Base-by-base conservation (phyloP, 2,888 invertebrate genomes). In the Neoitamus cyanurus region DNA sequence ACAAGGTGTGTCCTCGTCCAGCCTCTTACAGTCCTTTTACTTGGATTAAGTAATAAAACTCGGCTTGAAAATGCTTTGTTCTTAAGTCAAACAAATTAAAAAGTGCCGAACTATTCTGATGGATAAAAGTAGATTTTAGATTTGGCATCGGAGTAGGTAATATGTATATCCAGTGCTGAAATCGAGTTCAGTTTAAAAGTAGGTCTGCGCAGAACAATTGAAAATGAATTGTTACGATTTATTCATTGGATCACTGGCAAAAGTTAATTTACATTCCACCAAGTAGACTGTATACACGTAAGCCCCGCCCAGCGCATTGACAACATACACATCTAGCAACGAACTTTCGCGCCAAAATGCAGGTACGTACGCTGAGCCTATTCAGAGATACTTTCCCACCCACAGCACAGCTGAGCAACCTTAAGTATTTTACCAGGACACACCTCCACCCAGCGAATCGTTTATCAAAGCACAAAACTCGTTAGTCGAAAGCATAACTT, bases 391-490 rank as follows among this genome's bases (percentile, higher is more conserved):
- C 15, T 20, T 48, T 58, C 58, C 58, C 58, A 58, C 58, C 58
- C 58, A 58, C 25, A 25, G 58, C 9, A 58, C 9, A 58, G 58
- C 20, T 58, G 58, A 58, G 58, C 9, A 58, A 58, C 58, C 42
- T 13, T 58, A 58, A 58, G 58, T 58, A 58, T 58, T 58, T 25
- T 58, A 58, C 25, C 7, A 58, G 58, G 58, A 75, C 75, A 75
- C 75, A 75, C 80, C 42, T 34, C 31, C n/a, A 15, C 15, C 20
- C 68, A 80, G 9, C 31, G 58, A 80, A 58, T 80, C 80, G 80
- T 58, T 80, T 80, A 80, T 37, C 34, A 80, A 80, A 68, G 25
- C 68, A 68, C 31, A 80, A 68, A 80, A 80, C 80, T 48, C 31
- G 80, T 80, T 80, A 80, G 68, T 34, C 37, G n/a, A 25, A 46